phyloP scores from a whole-genome alignment of 2,113 vertebrate genomes.

The Pithys albifrons region DNA sequence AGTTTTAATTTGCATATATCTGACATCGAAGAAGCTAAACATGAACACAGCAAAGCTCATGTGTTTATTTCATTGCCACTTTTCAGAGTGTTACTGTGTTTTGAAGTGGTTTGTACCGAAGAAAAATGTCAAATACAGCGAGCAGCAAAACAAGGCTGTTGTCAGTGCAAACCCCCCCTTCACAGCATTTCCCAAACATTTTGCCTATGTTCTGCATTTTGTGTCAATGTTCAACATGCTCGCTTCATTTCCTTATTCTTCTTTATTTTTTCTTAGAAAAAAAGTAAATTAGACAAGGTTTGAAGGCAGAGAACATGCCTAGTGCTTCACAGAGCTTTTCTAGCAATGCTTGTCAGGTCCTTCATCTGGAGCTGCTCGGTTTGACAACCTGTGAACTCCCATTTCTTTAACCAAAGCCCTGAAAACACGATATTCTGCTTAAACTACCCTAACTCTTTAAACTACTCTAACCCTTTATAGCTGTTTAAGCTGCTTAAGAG shows the following conservation, averaged over 20 bases:
- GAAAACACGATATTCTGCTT: slow-evolving; percentile 25
- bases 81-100: not conserved
- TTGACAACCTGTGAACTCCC: slow-evolving; percentile 17
- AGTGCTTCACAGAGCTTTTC: not conserved
- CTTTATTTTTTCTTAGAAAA: not conserved
- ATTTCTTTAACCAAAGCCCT: not conserved
- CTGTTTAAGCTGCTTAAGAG: slow-evolving; percentile 44
- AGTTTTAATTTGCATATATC: not conserved
- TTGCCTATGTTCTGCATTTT: slow-evolving; percentile 6
- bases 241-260: not conserved
- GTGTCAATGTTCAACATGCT: not conserved
- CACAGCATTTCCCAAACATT: not conserved
- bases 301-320: not conserved
- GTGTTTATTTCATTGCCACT: not conserved
- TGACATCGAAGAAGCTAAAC: not conserved
- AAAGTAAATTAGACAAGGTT: not conserved
- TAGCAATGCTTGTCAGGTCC: not conserved
- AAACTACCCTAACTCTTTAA: slow-evolving; percentile 19
- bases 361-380: not conserved
- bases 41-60: not conserved
- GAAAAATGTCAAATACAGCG: not conserved
- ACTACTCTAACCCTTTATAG: not conserved
- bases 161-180: slow-evolving; percentile 22
- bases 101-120: slow-evolving; percentile 6
- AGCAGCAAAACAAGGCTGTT: not conserved